phyloP scores from a whole-genome alignment of 2,888 invertebrate genomes.

The Atrina japonica region DNA sequence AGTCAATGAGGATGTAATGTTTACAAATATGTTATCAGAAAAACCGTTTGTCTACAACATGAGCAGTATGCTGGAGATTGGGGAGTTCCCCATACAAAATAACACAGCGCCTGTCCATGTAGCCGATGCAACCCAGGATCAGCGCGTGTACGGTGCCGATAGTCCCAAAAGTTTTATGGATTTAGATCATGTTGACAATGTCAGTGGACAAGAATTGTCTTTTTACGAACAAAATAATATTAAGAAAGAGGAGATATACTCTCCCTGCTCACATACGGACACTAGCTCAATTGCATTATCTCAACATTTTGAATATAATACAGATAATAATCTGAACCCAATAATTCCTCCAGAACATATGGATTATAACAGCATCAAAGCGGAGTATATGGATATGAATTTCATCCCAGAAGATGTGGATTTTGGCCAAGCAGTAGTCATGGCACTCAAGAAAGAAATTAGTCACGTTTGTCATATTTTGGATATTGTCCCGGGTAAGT shows the following conservation, averaged over 20 bases:
- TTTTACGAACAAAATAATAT: constrained; percentile 32
- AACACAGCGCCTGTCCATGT: constrained; percentile 11
- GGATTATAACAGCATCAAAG: no score
- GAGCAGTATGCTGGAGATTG: constrained; percentile 21
- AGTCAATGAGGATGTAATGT: constrained; percentile 7
- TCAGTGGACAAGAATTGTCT: constrained; percentile 28
- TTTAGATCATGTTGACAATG: constrained; percentile 42
- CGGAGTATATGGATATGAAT: no score
- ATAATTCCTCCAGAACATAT: no score
- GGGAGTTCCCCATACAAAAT: constrained; percentile 17
- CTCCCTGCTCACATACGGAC: constrained; percentile 4
- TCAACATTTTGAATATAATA: constrained; percentile 5
- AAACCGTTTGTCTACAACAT: constrained; percentile 7
- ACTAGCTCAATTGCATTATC: neutral
- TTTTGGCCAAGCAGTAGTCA: constrained; percentile 19
- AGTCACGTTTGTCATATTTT: constrained; percentile 39
- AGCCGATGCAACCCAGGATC: constrained; percentile 22
- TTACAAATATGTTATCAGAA: constrained; percentile 13
- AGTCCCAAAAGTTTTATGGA: constrained; percentile 47
- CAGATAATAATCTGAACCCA: neutral
- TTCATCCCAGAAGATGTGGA: constrained; percentile 11
- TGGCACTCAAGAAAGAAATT: constrained; percentile 44
- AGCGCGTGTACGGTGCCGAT: constrained; percentile 33
- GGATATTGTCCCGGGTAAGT: constrained; percentile 42
- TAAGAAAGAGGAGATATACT: constrained; percentile 23